Evolutionary conservation across 2,113 vertebrate genomes (phyloP), one percentile per base, ranked within the genome.

Genomic region (Bos indicus): DNA sequence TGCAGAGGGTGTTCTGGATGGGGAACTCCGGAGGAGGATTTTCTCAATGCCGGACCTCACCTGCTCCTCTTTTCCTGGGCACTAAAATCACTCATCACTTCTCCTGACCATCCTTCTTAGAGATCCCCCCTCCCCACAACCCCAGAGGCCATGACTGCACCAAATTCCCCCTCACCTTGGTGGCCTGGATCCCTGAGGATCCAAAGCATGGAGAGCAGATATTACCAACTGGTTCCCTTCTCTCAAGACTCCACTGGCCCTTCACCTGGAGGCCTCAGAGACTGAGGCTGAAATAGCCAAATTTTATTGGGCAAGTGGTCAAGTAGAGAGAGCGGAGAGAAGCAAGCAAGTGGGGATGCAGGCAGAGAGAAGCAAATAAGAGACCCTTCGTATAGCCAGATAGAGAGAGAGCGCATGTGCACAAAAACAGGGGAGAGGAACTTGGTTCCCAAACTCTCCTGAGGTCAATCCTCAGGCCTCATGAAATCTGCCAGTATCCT

Each of bases 371-470:
- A 52, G 36, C 64, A 62, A 52, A 62, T 6, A 84, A 33, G 36
- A 30, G 52, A 78, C 21, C n/a, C 23, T 30, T 80, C 26, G 7
- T 6, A 26, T 28, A 46, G 15, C n/a, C 36, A 51, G 54, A 33
- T 19, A 48, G 14, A 25, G n/a, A 19, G n/a, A n/a, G 12, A 0
- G 0, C 0, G 0, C 14, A 28, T 2, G 12, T 46, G 26, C 17
- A 77, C 57, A 77, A 17, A 80, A 67, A 92, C 2, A 8, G 74
- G 51, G 83, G 56, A 56, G 71, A 51, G 74, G 60, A 91, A 77
- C 54, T n/a, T 30, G 33, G 43, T 33, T 46, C 40, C 36, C 71
- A 74, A 36, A 95, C 15, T 46, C 36, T 48, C 60, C 48, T 6
- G 11, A 94, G 40, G 52, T 36, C 23, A 52, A 4, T 26, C 8